These are phyloP conservation scores for Carterocephalus palaemon DNA, from an alignment of 2,888 invertebrate genomes.

Conservation along the genomic window DNA sequence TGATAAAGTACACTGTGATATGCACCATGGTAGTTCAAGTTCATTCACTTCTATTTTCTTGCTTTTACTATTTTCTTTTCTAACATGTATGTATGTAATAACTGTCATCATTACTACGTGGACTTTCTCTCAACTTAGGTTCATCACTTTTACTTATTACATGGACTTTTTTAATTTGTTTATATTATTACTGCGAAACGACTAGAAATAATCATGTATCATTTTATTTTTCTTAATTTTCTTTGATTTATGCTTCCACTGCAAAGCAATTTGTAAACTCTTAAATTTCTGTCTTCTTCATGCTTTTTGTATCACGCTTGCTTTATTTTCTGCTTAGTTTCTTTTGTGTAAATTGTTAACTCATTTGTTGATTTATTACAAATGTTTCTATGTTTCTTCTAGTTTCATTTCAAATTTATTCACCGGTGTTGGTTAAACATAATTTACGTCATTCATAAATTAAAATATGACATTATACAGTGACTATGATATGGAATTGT, in stretches of 20 bases:
- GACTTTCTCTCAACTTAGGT: not conserved
- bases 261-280: slow-evolving; percentile 8
- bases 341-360: slow-evolving; percentile 15
- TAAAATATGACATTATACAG: no score
- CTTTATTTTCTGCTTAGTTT: slow-evolving; percentile 19
- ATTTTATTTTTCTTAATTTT: not conserved
- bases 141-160: not conserved
- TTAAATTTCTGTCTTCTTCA: slow-evolving; percentile 12
- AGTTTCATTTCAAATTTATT: slow-evolving; percentile 22
- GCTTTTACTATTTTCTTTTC: slow-evolving; percentile 15
- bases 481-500: no score
- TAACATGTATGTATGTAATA: slow-evolving; percentile 3
- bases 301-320: slow-evolving; percentile 18
- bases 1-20: slow-evolving; percentile 73
- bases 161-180: not conserved
- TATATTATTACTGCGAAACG: not conserved
- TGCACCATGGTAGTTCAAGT: slow-evolving; percentile 57
- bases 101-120: slow-evolving; percentile 5
- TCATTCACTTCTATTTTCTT: slow-evolving; percentile 24
- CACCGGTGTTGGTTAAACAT: slow-evolving; percentile 15
- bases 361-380: slow-evolving; percentile 22
- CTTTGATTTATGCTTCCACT: slow-evolving; percentile 2
- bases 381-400: slow-evolving; percentile 12
- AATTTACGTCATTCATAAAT: no score
- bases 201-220: slow-evolving; percentile 1